Evolutionary conservation across 1,140 invertebrate species (phyloP).

Genomic region (Elysia chlorotica): DNA sequence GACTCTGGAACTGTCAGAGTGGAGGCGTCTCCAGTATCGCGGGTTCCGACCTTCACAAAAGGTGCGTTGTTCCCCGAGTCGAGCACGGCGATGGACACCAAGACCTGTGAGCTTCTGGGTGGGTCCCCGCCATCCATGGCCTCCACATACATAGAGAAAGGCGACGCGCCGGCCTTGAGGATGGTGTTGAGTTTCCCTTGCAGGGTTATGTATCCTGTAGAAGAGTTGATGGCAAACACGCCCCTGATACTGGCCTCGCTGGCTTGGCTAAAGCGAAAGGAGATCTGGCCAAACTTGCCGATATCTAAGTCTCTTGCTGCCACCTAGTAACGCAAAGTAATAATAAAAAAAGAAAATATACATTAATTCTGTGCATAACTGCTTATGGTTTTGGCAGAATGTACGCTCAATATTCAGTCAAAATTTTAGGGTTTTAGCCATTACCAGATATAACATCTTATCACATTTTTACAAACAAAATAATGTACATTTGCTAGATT

Average conservation of each 20-base stretch:
- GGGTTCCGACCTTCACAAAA: slow-evolving; percentile 70
- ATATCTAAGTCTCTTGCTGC: slow-evolving; percentile 80
- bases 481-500: too few species aligned
- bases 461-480: too few species aligned
- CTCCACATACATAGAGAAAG: slow-evolving; percentile 78
- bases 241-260: slow-evolving; percentile 30
- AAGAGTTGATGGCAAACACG: slow-evolving; percentile 36
- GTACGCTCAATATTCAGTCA: too few species aligned
- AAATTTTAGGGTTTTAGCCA: too few species aligned
- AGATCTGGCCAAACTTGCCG: slow-evolving; percentile 78
- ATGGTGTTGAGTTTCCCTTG: slow-evolving; percentile 4
- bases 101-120: slow-evolving; percentile 86
- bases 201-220: slow-evolving; percentile 38
- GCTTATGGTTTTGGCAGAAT: too few species aligned
- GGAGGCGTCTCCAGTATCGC: slow-evolving; percentile 29
- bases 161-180: background rate
- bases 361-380: too few species aligned
- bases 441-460: too few species aligned
- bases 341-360: too few species aligned
- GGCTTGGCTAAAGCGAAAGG: slow-evolving; percentile 72
- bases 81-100: slow-evolving; percentile 79
- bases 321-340: too few species aligned
- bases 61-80: slow-evolving; percentile 40
- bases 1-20: slow-evolving; percentile 68
- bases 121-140: slow-evolving; percentile 90